Conservation (phyloP, 2,888 invertebrate species). For the Thereva unica region DNA sequence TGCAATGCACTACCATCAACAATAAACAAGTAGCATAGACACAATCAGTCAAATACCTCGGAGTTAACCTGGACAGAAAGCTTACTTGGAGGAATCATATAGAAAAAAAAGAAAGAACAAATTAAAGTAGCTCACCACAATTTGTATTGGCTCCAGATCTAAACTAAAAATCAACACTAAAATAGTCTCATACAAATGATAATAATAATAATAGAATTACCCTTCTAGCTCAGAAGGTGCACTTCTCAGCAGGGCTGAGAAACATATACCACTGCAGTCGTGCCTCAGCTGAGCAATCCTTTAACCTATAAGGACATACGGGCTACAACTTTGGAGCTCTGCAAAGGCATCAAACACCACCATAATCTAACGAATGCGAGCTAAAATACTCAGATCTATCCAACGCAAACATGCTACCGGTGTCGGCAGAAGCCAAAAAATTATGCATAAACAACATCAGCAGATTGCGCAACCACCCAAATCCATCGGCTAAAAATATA, state of each 20-base stretch:
- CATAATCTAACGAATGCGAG: not conserved
- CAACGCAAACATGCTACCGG: conserved; percentile 1
- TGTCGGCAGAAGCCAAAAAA: not conserved
- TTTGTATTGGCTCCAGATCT: not conserved
- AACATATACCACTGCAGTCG: too few species aligned
- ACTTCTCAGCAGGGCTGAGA: too few species aligned
- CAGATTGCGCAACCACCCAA: not conserved
- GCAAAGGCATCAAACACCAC: not conserved
- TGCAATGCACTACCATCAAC: too few species aligned
- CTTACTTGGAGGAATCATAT: too few species aligned
- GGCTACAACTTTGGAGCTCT: conserved; percentile 7
- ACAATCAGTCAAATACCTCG: not conserved
- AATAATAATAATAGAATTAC: too few species aligned
- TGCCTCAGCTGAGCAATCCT: too few species aligned
- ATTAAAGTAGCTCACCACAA: not conserved
- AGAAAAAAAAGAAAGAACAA: not conserved
- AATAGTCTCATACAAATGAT: conserved; percentile 1
- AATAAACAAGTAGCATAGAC: not conserved
- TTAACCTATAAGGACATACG: conserved; percentile 5
- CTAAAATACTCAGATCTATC: conserved; percentile 4
- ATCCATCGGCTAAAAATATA: not conserved
- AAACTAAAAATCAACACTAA: conserved; percentile 4
- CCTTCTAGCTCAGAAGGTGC: too few species aligned
- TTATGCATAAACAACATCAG: not conserved
- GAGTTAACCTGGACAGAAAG: conserved; percentile 11